These are phyloP conservation scores for Exaiptasia diaphana DNA, from an alignment of 64 coral and sea anemone genomes.

Conservation along the genomic window DNA sequence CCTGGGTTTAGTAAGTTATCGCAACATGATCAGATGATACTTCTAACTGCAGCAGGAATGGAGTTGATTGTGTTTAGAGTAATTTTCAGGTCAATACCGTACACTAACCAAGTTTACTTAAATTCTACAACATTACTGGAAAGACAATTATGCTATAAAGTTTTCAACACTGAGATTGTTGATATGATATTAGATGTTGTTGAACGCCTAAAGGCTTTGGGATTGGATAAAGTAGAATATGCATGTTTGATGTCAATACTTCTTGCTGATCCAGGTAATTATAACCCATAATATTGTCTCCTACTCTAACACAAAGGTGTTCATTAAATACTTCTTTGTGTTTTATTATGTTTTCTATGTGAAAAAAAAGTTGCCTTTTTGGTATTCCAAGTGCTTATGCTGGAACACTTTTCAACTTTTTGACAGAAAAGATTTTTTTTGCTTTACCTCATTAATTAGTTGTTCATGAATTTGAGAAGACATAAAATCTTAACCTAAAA, in stretches of 20 bases:
- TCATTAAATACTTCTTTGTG: too few relatives aligned
- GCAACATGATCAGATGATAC: slow-evolving; percentile 70
- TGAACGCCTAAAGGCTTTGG: slow-evolving; percentile 59
- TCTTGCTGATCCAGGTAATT: slow-evolving; percentile 80
- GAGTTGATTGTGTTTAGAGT: slow-evolving; percentile 88
- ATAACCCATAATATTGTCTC: not conserved
- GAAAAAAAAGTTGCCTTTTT: too few relatives aligned
- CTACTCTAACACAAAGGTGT: too few relatives aligned
- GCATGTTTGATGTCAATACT: slow-evolving; percentile 90
- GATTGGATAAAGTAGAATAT: slow-evolving; percentile 85
- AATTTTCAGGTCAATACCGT: slow-evolving; percentile 91
- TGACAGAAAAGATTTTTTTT: too few relatives aligned
- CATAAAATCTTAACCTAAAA: too few relatives aligned
- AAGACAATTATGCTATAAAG: slow-evolving; percentile 59
- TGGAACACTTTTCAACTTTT: too few relatives aligned
- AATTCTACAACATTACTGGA: slow-evolving; percentile 63
- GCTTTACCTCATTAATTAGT: too few relatives aligned
- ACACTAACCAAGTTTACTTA: slow-evolving; percentile 65
- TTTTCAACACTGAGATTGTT: slow-evolving; percentile 82
- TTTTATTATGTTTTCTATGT: too few relatives aligned
- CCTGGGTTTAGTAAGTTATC: slow-evolving; percentile 80
- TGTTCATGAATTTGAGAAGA: too few relatives aligned
- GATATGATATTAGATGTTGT: slow-evolving; percentile 85
- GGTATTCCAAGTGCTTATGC: too few relatives aligned
- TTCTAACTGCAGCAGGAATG: slow-evolving; percentile 85